Percentiles rank a stretch among this genome's conserved stretches.
phyloP scores from a whole-genome alignment of 2,113 vertebrate genomes.

The Phodopus roborovskii region DNA sequence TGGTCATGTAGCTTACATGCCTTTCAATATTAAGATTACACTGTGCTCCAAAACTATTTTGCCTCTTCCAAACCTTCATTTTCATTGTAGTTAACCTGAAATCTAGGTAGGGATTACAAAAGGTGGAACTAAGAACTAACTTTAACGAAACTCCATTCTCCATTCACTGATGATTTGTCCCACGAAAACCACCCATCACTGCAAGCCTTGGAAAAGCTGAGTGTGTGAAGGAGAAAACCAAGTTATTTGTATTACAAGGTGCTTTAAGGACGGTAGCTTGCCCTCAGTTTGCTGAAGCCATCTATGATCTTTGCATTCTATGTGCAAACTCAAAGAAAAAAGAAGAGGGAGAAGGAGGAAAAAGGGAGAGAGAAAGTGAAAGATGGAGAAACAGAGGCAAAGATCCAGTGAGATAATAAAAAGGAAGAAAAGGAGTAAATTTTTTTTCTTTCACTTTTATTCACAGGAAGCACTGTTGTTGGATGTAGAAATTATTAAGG shows the following conservation, averaged over 20 bases:
- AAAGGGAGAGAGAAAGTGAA: background rate
- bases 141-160: background rate
- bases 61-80: background rate
- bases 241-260: background rate
- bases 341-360: no score
- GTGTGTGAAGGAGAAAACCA: background rate
- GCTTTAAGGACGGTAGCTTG: background rate
- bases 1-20: background rate
- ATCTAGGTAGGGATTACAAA: background rate
- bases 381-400: background rate
- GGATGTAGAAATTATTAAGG: conserved; percentile 21
- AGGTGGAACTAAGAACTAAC: background rate
- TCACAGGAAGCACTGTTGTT: background rate
- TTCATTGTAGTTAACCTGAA: conserved; percentile 23
- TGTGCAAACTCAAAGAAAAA: background rate
- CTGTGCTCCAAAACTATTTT: background rate
- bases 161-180: background rate
- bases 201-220: background rate
- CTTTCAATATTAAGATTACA: background rate
- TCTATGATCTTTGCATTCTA: background rate
- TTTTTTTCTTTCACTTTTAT: background rate
- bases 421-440: background rate
- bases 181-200: background rate
- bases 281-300: background rate
- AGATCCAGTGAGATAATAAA: background rate